These are phyloP conservation scores for Exephanes ischioxanthus DNA, from an alignment of 2,888 invertebrate species.

Conservation along the genomic window DNA sequence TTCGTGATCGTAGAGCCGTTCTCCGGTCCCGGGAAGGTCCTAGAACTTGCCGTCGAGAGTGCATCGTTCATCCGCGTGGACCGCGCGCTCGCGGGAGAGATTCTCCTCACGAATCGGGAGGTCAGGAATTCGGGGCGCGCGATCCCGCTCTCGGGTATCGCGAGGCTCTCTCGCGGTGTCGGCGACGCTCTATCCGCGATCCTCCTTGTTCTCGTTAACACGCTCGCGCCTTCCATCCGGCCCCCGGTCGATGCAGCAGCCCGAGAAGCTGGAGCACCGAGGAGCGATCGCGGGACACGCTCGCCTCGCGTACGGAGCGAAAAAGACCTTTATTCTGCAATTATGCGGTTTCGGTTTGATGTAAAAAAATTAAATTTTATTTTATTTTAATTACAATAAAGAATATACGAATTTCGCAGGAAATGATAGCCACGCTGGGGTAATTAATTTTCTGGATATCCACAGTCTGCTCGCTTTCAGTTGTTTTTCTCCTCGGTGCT, in stretches of 20 bases:
- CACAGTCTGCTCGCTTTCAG: too few relatives aligned
- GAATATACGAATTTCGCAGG: too few relatives aligned
- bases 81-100: conserved; percentile 2
- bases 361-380: too few relatives aligned
- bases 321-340: not conserved
- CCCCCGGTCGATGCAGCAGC: not conserved
- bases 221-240: conserved; percentile 26
- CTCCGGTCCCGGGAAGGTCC: conserved; percentile 41
- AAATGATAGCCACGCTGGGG: too few relatives aligned
- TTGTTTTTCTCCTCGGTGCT: too few relatives aligned
- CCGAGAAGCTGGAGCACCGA: not conserved
- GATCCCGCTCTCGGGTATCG: conserved; percentile 37
- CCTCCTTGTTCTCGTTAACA: conserved; percentile 41
- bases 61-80: conserved; percentile 39
- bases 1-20: conserved; percentile 60
- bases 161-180: not conserved
- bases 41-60: conserved; percentile 3
- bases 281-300: conserved; percentile 43
- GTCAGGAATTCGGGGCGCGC: conserved; percentile 66
- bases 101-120: conserved; percentile 61
- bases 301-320: not conserved
- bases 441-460: too few relatives aligned
- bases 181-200: conserved; percentile 21
- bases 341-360: too few relatives aligned
- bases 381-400: too few relatives aligned